phyloP scores from a whole-genome alignment of 53 echinoderm and acorn worm genomes.

The Apostichopus leukothele region DNA sequence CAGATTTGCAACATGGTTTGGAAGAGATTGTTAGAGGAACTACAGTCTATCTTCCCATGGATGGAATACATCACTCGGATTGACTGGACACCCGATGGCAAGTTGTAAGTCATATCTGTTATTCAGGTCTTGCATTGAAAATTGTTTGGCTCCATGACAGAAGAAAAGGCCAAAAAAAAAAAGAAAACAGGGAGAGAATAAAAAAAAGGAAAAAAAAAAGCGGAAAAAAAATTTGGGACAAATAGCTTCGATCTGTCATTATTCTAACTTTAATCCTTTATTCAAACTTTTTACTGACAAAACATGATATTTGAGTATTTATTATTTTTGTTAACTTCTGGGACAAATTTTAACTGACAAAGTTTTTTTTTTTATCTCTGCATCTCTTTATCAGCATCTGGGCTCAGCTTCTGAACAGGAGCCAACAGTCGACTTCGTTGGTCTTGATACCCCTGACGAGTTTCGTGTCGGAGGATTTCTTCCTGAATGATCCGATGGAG shows the following conservation, averaged over 20 bases:
- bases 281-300: too few relatives aligned
- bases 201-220: too few relatives aligned
- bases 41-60: conserved; percentile 82
- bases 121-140: neutral
- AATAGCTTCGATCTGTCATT: too few relatives aligned
- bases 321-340: too few relatives aligned
- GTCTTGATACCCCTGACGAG: conserved; percentile 80
- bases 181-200: too few relatives aligned
- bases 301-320: too few relatives aligned
- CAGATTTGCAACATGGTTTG: conserved; percentile 66
- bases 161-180: neutral
- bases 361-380: neutral
- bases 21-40: conserved; percentile 76
- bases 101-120: conserved; percentile 63
- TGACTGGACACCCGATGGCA: conserved; percentile 96
- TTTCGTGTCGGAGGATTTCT: conserved; percentile 59
- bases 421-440: conserved; percentile 85
- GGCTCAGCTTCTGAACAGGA: conserved; percentile 90
- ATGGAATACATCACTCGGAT: conserved; percentile 93
- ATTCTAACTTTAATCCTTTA: too few relatives aligned
- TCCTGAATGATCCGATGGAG: conserved; percentile 38
- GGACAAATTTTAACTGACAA: too few relatives aligned
- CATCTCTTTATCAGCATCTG: conserved; percentile 66
- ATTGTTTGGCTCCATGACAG: neutral
- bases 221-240: too few relatives aligned